Conservation (phyloP, 2,113 vertebrate species). For the Rhinoderma darwinii region DNA sequence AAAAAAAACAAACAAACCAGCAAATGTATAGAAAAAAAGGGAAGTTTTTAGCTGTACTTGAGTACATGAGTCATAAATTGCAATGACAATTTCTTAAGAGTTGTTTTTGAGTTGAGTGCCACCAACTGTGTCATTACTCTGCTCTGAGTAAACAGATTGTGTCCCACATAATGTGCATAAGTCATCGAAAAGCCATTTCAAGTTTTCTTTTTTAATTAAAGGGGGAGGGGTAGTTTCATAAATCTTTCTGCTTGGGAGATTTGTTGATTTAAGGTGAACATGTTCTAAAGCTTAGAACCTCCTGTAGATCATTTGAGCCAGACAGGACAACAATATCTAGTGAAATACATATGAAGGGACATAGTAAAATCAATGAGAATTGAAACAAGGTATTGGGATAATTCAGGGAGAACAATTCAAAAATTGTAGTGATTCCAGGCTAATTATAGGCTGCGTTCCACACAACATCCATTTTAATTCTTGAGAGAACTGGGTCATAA, state of each 20-base stretch:
- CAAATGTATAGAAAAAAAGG: not conserved
- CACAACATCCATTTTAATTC: conserved; percentile 23
- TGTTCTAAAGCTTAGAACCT: not conserved
- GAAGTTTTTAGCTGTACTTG: not conserved
- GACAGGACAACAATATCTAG: not conserved
- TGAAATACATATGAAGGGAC: conserved; percentile 21
- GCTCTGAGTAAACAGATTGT: not conserved
- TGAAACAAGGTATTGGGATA: not conserved
- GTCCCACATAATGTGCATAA: not conserved
- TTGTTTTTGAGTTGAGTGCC: not conserved
- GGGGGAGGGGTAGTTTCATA: not conserved
- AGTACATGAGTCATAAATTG: not conserved
- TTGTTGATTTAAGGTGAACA: not conserved
- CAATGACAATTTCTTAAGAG: not conserved
- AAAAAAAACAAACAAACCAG: not conserved
- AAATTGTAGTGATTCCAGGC: conserved; percentile 18
- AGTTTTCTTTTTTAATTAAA: not conserved
- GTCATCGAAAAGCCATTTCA: not conserved
- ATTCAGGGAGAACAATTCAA: not conserved
- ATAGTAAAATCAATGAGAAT: not conserved
- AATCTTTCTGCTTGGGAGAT: not conserved
- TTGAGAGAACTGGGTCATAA: conserved; percentile 31
- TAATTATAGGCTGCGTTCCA: conserved; percentile 38
- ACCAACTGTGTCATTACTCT: not conserved
- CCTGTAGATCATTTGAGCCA: not conserved